phyloP scores from a whole-genome alignment of 2,113 vertebrate genomes.

The Mungos mungo region DNA sequence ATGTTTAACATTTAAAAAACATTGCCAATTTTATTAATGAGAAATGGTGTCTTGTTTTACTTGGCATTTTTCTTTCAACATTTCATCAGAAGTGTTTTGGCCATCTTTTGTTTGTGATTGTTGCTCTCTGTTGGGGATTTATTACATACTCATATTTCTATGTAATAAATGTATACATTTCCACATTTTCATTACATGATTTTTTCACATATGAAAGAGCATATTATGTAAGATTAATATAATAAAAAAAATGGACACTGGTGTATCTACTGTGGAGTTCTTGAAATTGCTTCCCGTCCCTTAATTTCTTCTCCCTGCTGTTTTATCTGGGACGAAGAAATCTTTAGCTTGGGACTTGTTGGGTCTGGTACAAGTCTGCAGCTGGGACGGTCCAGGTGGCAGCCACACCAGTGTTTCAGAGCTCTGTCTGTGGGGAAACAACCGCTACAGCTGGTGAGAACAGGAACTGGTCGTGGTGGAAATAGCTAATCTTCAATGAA shows the following conservation, averaged over 20 bases:
- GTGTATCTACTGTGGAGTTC: slow-evolving; percentile 13
- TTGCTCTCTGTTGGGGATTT: slow-evolving; percentile 36
- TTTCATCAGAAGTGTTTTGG: slow-evolving; percentile 37
- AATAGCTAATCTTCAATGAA: slow-evolving; percentile 66
- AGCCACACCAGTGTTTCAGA: slow-evolving; percentile 8
- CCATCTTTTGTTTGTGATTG: slow-evolving; percentile 3
- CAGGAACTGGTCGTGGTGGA: slow-evolving; percentile 67
- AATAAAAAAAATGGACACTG: neutral
- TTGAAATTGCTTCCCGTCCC: slow-evolving; percentile 4
- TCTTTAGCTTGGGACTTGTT: neutral
- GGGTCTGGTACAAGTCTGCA: slow-evolving; percentile 1
- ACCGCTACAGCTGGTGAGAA: slow-evolving; percentile 52
- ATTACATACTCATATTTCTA: neutral
- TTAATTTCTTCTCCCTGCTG: slow-evolving; percentile 15
- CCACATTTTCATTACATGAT: slow-evolving; percentile 9
- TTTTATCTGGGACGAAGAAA: slow-evolving; percentile 9
- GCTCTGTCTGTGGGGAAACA: slow-evolving; percentile 13
- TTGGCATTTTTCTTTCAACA: slow-evolving; percentile 48
- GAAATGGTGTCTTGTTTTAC: slow-evolving; percentile 23
- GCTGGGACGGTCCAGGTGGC: slow-evolving; percentile 61
- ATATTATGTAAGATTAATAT: slow-evolving; percentile 30
- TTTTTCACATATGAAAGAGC: slow-evolving; percentile 35
- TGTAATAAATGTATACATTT: slow-evolving; percentile 33
- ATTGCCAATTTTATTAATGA: neutral
- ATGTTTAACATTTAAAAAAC: slow-evolving; percentile 47